Percentiles rank a stretch among this genome's conserved stretches.
Evolutionary conservation across 2,113 vertebrate genomes (phyloP).

Genomic region (Paratilapia polleni): DNA sequence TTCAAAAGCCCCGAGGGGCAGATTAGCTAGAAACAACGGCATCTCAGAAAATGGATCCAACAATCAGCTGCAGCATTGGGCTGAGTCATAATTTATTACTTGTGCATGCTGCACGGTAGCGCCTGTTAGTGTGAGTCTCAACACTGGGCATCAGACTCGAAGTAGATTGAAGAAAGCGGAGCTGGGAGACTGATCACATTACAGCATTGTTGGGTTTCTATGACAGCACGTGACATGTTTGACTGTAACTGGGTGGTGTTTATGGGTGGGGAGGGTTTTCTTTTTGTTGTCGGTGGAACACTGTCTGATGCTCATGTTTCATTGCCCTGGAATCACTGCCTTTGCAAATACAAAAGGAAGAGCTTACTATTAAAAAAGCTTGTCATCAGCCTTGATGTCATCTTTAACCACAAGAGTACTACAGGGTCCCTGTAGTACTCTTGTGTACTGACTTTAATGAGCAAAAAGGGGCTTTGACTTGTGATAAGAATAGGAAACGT

Average conservation of each 20-base stretch:
- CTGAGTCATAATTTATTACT: constrained; percentile 45
- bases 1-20: constrained; percentile 44
- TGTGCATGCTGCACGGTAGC: constrained; percentile 8
- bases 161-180: constrained; percentile 21
- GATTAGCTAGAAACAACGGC: constrained; percentile 53
- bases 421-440: constrained; percentile 23
- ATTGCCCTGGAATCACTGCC: constrained; percentile 5
- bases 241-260: constrained; percentile 34
- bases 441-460: constrained; percentile 50
- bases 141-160: constrained; percentile 29
- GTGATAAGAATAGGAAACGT: not conserved
- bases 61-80: constrained; percentile 18
- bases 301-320: constrained; percentile 18
- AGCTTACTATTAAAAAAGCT: not conserved
- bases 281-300: not conserved
- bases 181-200: constrained; percentile 35
- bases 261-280: not conserved
- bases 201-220: constrained; percentile 28
- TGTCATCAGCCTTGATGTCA: constrained; percentile 17
- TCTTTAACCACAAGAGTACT: not conserved
- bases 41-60: constrained; percentile 50
- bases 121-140: constrained; percentile 35
- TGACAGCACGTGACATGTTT: constrained; percentile 29
- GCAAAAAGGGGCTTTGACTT: not conserved
- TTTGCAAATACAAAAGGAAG: constrained; percentile 19